Evolutionary conservation across 2,888 invertebrate species (phyloP).

Genomic region (Apodemia duryi): DNA sequence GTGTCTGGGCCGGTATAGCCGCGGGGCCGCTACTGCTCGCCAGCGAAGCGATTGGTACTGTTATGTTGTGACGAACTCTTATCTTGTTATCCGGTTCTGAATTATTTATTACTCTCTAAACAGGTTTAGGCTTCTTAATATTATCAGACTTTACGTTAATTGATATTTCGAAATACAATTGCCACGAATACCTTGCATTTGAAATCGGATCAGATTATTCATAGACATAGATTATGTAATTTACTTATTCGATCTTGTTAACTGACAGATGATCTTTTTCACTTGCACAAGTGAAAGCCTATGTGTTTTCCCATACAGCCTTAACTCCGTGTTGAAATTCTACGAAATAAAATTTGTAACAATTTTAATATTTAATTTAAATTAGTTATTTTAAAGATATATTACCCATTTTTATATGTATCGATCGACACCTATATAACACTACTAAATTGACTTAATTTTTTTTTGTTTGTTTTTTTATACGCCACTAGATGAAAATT

Average conservation of each 20-base stretch:
- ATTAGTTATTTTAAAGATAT: too few relatives aligned
- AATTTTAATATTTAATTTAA: too few relatives aligned
- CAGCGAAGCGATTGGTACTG: conserved; percentile 67
- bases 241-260: not conserved
- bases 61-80: conserved; percentile 57
- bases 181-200: not conserved
- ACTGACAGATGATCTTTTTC: not conserved
- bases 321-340: not conserved
- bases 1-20: conserved; percentile 45
- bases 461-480: too few relatives aligned
- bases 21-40: conserved; percentile 54
- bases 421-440: too few relatives aligned
- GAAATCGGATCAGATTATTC: conserved; percentile 1
- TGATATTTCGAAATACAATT: conserved; percentile 11
- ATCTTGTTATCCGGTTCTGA: conserved; percentile 19
- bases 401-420: too few relatives aligned
- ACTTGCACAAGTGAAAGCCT: not conserved
- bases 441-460: too few relatives aligned
- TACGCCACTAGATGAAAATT: too few relatives aligned
- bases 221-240: not conserved
- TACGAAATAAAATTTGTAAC: too few relatives aligned
- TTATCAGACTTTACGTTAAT: conserved; percentile 13
- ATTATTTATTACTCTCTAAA: conserved; percentile 17
- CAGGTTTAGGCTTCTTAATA: conserved; percentile 15
- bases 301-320: not conserved